phyloP scores from a whole-genome alignment of 2,113 vertebrate species.

The Anoplopoma fimbria region DNA sequence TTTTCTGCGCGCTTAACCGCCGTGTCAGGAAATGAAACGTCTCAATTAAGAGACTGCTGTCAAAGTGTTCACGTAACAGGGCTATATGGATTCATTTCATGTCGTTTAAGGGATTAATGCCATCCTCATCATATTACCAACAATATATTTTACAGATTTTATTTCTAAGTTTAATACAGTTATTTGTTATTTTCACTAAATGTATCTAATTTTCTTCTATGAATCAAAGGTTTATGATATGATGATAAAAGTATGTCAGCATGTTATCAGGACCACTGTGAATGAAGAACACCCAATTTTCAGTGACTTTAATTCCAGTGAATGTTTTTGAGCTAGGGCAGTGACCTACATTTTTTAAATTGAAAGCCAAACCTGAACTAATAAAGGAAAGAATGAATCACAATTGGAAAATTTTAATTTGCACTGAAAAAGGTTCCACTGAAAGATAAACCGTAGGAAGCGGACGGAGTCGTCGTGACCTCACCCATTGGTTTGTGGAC shows the following conservation, averaged over 20 bases:
- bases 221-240: neutral
- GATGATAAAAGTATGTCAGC: neutral
- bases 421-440: no score
- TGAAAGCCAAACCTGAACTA: neutral
- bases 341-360: neutral
- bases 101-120: neutral
- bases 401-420: no score
- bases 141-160: neutral
- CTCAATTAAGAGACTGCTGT: constrained; percentile 17
- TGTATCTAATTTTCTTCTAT: neutral
- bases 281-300: neutral
- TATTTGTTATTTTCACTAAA: neutral
- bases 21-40: constrained; percentile 26
- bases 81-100: neutral
- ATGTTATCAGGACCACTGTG: neutral
- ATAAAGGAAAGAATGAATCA: no score
- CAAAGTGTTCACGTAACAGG: neutral
- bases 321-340: neutral
- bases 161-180: neutral
- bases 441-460: no score
- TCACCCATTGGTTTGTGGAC: no score
- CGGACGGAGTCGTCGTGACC: no score
- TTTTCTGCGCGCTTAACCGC: constrained; percentile 21
- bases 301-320: neutral
- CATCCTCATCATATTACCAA: neutral